Evolutionary conservation across 2,888 invertebrate genomes (phyloP), one percentile per base, ranked within the genome.

Genomic region (Copidosoma aretas): DNA sequence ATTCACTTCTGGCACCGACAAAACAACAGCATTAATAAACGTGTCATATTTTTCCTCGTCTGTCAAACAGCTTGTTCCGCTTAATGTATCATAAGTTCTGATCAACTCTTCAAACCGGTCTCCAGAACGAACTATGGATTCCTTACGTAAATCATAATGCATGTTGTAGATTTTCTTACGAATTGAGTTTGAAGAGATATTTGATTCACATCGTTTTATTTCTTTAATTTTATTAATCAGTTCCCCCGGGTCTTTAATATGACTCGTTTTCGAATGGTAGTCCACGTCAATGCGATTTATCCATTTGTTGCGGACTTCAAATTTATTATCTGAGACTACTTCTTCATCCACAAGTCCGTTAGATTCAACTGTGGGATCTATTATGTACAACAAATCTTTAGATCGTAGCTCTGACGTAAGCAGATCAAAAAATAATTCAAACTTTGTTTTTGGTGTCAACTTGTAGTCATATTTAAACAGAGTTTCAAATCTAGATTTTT

Each of bases 371-470:
- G 19, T 66, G 5, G 57, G 2, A 21, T 71, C 66, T 66, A 73
- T 71, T 8, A 72, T 51, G 41, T 73, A 66, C 1, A 68, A 43
- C 24, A 72, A 57, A 17, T 71, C 69, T 41, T 54, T 46, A 10
- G 24, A 56, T 66, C 71, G 66, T 15, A 73, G 46, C 52, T 71
- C 71, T 14, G 73, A 73, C 1, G 64, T 63, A 1, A 70, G 62
- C 56, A 66, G 68, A 32, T 74, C 71, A 51, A 56, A 61, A 51
- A 74, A 74, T 54, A 70, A 65, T 61, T 74, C 72, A 62, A 70
- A 73, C 67, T 70, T 73, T 10, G 43, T 60, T 43, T 67, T 54
- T 12, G n/a, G 4, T 1, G 60, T 67, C 54, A 71, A 54, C 39
- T 69, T 70, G 32, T 73, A 74, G 54, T 71, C 67, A 52, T 22